phyloP scores from a whole-genome alignment of 2,797 vertebrate genomes.

The Podargus strigoides region DNA sequence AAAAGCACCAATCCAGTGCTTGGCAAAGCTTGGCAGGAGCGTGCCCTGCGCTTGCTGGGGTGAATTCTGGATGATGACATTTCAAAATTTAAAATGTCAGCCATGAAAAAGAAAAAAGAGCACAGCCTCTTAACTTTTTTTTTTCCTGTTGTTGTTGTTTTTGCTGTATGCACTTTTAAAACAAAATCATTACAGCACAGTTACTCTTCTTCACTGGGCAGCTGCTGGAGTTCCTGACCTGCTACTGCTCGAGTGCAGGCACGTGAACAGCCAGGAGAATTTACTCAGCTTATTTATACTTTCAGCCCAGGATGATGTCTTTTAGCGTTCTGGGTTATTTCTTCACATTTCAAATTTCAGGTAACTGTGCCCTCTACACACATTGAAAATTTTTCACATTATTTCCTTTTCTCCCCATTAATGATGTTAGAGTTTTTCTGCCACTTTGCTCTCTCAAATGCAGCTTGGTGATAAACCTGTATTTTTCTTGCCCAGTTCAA shows the following conservation, averaged over 20 bases:
- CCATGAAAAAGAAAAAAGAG: not conserved
- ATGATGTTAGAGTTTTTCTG: not conserved
- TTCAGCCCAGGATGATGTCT: not conserved
- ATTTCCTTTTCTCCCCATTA: not conserved
- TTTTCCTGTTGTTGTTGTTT: not conserved
- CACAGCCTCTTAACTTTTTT: not conserved
- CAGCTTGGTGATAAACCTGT: not conserved
- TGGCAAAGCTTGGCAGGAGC: not conserved
- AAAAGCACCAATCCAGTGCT: not conserved
- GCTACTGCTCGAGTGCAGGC: not conserved
- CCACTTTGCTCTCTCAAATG: not conserved
- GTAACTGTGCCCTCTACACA: not conserved
- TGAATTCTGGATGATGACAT: constrained; percentile 42
- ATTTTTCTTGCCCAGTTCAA: not conserved
- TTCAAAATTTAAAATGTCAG: constrained; percentile 52
- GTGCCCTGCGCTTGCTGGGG: not conserved
- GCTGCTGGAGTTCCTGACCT: not conserved
- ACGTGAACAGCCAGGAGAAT: not conserved
- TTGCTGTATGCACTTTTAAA: not conserved
- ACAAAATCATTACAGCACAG: not conserved
- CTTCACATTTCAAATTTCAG: not conserved
- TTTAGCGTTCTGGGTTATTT: not conserved
- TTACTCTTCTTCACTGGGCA: not conserved
- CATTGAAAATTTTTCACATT: not conserved
- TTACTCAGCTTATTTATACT: not conserved